Evolutionary conservation across 2,797 vertebrate genomes (phyloP).

Genomic region (Sarcophilus harrisii): DNA sequence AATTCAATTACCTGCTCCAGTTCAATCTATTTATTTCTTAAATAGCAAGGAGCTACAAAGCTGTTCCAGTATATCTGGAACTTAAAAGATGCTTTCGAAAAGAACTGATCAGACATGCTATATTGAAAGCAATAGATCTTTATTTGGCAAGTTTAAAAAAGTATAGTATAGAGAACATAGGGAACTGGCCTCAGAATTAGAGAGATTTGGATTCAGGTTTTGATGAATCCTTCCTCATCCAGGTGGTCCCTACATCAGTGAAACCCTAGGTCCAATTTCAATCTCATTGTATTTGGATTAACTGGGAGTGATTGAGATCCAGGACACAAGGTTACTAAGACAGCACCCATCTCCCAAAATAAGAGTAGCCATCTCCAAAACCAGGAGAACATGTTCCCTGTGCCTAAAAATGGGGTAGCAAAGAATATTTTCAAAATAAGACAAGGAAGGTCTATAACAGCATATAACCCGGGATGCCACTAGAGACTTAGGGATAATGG

Average conservation of each 20-base stretch:
- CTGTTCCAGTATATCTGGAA: neutral
- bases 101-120: neutral
- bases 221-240: no score
- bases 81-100: neutral
- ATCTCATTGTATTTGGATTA: neutral
- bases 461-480: neutral
- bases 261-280: neutral
- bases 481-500: neutral
- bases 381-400: no score
- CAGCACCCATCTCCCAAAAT: neutral
- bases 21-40: neutral
- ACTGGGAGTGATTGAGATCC: neutral
- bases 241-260: neutral
- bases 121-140: neutral
- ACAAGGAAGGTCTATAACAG: neutral
- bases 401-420: neutral
- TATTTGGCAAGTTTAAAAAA: neutral
- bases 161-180: neutral
- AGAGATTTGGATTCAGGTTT: neutral
- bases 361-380: neutral
- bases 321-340: neutral
- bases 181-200: neutral
- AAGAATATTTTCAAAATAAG: neutral
- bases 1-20: neutral
- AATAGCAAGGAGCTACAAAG: neutral